Evolutionary conservation across 2,888 invertebrate species (phyloP).

Genomic region (Pristionchus maxplancki): DNA sequence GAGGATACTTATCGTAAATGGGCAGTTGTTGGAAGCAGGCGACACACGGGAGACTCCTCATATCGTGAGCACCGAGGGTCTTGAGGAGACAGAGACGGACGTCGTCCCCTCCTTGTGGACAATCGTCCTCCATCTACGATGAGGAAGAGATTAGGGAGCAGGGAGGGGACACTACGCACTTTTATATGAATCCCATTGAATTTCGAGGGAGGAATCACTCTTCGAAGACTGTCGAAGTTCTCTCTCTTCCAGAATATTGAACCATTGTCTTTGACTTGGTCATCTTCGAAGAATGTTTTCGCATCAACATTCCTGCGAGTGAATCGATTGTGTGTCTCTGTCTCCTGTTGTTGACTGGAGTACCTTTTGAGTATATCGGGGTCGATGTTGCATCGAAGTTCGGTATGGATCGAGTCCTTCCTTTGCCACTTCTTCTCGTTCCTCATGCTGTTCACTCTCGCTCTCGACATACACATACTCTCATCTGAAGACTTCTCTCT

Average conservation of each 20-base stretch:
- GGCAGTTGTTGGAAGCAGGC: conserved; percentile 78
- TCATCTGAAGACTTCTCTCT: conserved; percentile 29
- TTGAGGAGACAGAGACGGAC: conserved; percentile 95
- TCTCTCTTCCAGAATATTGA: conserved; percentile 91
- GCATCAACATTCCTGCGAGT: conserved; percentile 18
- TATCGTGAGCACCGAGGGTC: conserved; percentile 92
- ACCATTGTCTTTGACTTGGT: conserved; percentile 67
- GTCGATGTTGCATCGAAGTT: conserved; percentile 56
- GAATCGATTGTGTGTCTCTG: conserved; percentile 53
- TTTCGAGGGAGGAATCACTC: conserved; percentile 93
- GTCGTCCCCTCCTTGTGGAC: conserved; percentile 97
- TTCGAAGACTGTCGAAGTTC: conserved; percentile 92
- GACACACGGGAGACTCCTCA: conserved; percentile 84
- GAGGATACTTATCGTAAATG: conserved; percentile 92
- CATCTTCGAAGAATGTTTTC: conserved; percentile 42
- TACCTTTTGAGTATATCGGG: conserved; percentile 52
- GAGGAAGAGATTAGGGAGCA: neutral
- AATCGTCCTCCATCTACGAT: conserved; percentile 94
- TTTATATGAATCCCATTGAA: conserved; percentile 99
- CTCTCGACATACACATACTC: conserved; percentile 6
- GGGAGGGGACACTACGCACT: conserved; percentile 81
- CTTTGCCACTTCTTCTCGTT: conserved; percentile 48
- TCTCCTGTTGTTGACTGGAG: conserved; percentile 56
- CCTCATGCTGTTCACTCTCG: conserved; percentile 16
- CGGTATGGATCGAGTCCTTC: conserved; percentile 39